Base-by-base conservation (phyloP, 2,888 invertebrate genomes). In the Liposcelis brunnea region DNA sequence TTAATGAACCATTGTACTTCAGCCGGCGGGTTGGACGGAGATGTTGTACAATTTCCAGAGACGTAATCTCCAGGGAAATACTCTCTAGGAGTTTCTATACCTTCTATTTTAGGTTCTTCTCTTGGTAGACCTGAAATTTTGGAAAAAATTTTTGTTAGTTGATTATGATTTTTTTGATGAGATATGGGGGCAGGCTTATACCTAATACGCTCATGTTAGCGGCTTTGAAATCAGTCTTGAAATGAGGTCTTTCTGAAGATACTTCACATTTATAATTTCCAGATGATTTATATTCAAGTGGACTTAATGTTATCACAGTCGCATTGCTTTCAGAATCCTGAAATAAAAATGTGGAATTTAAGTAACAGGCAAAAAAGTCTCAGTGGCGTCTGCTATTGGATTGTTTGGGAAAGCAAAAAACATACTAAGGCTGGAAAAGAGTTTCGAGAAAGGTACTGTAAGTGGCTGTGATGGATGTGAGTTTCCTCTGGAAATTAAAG, bases 1-100 rank as follows among this genome's bases (percentile, higher is more conserved):
- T 35, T 35, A 10, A 35, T 35, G 35, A 15, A 16, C 35, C 35
- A 35, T 35, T 14, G 5, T 14, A 35, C 10, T 15, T 15, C 10
- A 35, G 35, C 15, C 14, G 35, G 35, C 7, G 35, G 35, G 7
- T 35, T 35, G 35, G 35, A 35, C 35, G 35, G 35, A 15, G 35
- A 14, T 10, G 35, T 6, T 14, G 35, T 35, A 35, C 35, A 35
- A 10, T 35, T 35, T 14, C 15, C 35, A 6, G 35, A 6, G 35
- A 35, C 16, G 35, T 35, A 35, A 16, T 35, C 35, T 35, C 35
- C 35, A 16, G 16, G 15, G 10, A 15, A 15, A 16, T 35, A 35
- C 8, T 4, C 4, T 6, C 26, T 8, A 10, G 35, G 14, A 15
- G 32, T 10, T n/a, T 14, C 10, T 15, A 35, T 16, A 6, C 35